Evolutionary conservation across 2,113 vertebrate genomes (phyloP).

Genomic region (Geococcyx californianus): DNA sequence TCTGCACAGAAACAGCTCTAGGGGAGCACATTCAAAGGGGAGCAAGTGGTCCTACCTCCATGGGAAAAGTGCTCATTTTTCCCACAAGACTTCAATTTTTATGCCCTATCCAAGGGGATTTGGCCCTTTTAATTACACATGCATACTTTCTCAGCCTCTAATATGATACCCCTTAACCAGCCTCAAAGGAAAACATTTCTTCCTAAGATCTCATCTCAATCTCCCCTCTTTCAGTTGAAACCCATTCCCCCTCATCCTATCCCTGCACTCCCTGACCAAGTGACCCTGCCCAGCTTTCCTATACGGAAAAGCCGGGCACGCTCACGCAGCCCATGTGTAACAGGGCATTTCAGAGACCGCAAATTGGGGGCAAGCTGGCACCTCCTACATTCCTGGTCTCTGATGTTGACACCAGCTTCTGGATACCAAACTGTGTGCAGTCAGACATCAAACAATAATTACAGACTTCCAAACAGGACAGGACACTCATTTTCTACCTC

Average conservation of each 20-base stretch:
- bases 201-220: too few relatives aligned
- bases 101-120: background rate
- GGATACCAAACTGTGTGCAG: background rate
- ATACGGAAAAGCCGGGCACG: too few relatives aligned
- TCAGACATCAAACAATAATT: background rate
- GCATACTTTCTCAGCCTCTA: background rate
- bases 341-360: accelerated
- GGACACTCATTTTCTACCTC: constrained; percentile 19
- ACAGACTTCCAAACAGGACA: background rate
- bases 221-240: too few relatives aligned
- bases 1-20: background rate
- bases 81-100: background rate
- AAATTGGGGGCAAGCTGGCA: background rate
- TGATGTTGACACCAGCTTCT: constrained; percentile 25
- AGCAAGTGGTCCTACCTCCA: background rate
- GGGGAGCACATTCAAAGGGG: accelerated
- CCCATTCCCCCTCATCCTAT: too few relatives aligned
- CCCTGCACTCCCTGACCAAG: too few relatives aligned
- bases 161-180: background rate
- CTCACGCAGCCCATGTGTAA: background rate
- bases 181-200: too few relatives aligned
- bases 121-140: background rate
- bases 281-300: too few relatives aligned
- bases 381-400: constrained; percentile 40
- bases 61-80: background rate